phyloP scores from a whole-genome alignment of 2,888 invertebrate species.

The Brenthis ino region DNA sequence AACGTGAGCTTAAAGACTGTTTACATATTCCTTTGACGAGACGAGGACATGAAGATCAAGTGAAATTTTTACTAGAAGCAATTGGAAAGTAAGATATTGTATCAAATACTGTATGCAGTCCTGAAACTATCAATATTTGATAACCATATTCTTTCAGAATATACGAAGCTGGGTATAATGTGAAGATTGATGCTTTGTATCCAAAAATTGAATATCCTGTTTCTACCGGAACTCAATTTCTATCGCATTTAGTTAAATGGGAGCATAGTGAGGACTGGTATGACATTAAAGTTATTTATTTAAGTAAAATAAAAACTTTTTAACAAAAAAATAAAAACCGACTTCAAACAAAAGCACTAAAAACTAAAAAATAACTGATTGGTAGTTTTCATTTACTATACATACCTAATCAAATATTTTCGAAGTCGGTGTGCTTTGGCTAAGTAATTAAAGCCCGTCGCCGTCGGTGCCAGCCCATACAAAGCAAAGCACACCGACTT shows the following conservation, averaged over 20 bases:
- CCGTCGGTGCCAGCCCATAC: no score
- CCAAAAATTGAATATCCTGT: constrained; percentile 89
- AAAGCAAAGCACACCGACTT: no score
- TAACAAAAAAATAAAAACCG: no score
- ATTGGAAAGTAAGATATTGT: constrained; percentile 67
- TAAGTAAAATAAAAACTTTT: no score
- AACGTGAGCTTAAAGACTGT: constrained; percentile 85
- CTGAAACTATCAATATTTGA: constrained; percentile 3
- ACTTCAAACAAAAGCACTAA: no score
- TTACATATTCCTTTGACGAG: constrained; percentile 88
- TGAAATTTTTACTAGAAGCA: constrained; percentile 78
- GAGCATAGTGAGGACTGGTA: constrained; percentile 88
- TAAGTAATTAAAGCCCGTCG: no score
- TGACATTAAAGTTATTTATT: constrained; percentile 21
- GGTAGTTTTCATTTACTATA: no score
- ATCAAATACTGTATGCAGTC: not conserved
- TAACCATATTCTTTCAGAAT: constrained; percentile 74
- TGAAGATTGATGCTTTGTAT: constrained; percentile 87
- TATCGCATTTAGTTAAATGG: constrained; percentile 91
- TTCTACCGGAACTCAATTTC: constrained; percentile 89
- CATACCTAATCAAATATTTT: no score
- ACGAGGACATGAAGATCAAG: constrained; percentile 83
- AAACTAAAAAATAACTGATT: no score
- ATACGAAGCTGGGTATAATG: constrained; percentile 87
- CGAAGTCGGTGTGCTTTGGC: no score